phyloP scores from a whole-genome alignment of 2,888 invertebrate genomes.

The Orthosia incerta region DNA sequence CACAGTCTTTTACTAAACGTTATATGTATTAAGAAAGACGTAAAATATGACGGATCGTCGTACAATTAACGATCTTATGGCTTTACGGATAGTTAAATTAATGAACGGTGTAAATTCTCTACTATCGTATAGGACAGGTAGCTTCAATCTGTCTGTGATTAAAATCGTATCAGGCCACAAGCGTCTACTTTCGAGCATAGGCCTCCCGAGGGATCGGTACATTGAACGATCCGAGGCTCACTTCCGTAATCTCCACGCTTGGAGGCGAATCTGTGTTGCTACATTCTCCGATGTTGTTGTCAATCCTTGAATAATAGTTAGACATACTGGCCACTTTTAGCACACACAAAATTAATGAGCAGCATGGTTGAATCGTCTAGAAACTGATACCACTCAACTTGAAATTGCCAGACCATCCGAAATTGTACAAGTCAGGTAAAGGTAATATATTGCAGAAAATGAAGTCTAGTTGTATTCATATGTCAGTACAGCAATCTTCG shows the following conservation, averaged over 20 bases:
- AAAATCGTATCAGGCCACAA: conserved; percentile 29
- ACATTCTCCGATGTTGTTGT: background rate
- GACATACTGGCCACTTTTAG: background rate
- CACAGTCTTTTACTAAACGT: conserved; percentile 20
- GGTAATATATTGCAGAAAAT: background rate
- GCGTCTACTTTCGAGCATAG: conserved; percentile 22
- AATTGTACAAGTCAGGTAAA: background rate
- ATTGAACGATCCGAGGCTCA: conserved; percentile 25
- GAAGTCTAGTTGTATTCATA: background rate
- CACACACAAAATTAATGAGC: background rate
- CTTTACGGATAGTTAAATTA: conserved; percentile 34
- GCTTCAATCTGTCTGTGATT: conserved; percentile 41
- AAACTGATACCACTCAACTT: background rate
- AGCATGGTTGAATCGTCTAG: background rate
- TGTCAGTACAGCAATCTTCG: background rate
- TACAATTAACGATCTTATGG: conserved; percentile 39
- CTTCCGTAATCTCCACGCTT: conserved; percentile 42
- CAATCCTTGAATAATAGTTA: background rate
- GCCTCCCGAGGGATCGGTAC: conserved; percentile 21
- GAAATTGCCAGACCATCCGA: background rate
- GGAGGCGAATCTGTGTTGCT: conserved; percentile 10
- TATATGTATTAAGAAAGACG: conserved; percentile 48
- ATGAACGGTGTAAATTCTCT: conserved; percentile 22
- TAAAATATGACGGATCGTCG: conserved; percentile 39
- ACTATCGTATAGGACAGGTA: background rate